These are phyloP conservation scores for Ips typographus DNA, from an alignment of 1,140 invertebrate species.

Conservation along the genomic window DNA sequence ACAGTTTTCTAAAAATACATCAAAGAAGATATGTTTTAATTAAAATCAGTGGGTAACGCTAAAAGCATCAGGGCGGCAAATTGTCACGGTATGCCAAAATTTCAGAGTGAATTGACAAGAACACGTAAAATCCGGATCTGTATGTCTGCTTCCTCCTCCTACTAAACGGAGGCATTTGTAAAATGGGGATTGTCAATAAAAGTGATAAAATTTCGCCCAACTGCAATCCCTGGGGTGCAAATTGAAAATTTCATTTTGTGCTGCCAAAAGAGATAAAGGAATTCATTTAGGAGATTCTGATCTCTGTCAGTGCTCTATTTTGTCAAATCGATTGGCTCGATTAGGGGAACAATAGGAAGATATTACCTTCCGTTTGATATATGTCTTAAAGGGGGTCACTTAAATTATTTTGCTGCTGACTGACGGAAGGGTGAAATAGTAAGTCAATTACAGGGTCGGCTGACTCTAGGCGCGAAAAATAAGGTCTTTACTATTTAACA, in stretches of 20 bases:
- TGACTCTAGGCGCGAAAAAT: neutral
- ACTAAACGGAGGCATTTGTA: conserved; percentile 13
- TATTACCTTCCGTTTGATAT: conserved; percentile 24
- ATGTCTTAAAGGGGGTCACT: neutral
- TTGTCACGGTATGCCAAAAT: neutral
- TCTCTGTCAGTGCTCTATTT: conserved; percentile 9
- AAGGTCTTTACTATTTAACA: conserved; percentile 5
- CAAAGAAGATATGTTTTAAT: neutral
- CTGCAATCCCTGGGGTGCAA: conserved; percentile 21
- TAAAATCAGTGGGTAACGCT: neutral
- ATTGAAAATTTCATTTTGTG: conserved; percentile 31
- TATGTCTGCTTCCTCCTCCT: neutral
- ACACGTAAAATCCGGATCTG: conserved; percentile 3
- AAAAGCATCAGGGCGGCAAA: neutral
- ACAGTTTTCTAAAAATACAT: conserved; percentile 1
- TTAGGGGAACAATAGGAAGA: conserved; percentile 13
- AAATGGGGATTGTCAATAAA: conserved; percentile 20
- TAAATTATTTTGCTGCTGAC: neutral
- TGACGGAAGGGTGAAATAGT: neutral
- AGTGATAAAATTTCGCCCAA: conserved; percentile 5
- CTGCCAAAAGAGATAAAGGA: conserved; percentile 34
- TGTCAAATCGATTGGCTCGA: conserved; percentile 26
- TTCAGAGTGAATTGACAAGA: neutral
- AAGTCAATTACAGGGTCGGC: neutral
- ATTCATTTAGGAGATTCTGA: conserved; percentile 25